Conservation (phyloP, 2,888 invertebrate genomes). For the Aradus depressus region DNA sequence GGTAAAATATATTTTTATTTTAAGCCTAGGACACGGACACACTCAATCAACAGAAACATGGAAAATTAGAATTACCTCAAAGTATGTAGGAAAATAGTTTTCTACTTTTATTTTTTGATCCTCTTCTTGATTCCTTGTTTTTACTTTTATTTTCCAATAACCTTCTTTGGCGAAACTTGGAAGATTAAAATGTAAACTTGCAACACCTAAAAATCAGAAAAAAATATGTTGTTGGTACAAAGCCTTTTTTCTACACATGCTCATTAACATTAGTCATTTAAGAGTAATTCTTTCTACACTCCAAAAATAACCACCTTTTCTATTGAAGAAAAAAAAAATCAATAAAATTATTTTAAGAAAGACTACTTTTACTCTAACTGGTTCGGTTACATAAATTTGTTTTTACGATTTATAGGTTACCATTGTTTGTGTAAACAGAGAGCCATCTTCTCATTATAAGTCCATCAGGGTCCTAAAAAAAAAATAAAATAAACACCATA, state of each 20-base stretch:
- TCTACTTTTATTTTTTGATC: constrained; percentile 36
- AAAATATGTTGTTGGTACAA: no score
- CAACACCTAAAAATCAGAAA: constrained; percentile 34
- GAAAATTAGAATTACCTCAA: constrained; percentile 38
- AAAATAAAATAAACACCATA: no score
- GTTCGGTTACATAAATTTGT: neutral
- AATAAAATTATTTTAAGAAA: no score
- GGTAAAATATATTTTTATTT: no score
- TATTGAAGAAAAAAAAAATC: no score
- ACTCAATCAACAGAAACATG: no score
- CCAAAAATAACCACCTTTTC: no score
- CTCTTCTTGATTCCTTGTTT: constrained; percentile 35
- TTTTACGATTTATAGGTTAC: constrained; percentile 27
- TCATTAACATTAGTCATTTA: no score
- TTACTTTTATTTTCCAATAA: constrained; percentile 36
- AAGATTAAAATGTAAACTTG: constrained; percentile 35
- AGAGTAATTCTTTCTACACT: no score
- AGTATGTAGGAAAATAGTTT: constrained; percentile 37
- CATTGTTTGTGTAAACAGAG: constrained; percentile 36
- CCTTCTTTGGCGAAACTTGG: constrained; percentile 37
- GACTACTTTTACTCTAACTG: no score
- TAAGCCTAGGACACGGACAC: no score
- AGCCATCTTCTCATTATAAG: constrained; percentile 38
- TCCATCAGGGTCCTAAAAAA: constrained; percentile 36
- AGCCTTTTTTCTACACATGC: no score